Base-by-base conservation (phyloP, 2,888 invertebrate genomes). In the Flabesymbios commensalis region DNA sequence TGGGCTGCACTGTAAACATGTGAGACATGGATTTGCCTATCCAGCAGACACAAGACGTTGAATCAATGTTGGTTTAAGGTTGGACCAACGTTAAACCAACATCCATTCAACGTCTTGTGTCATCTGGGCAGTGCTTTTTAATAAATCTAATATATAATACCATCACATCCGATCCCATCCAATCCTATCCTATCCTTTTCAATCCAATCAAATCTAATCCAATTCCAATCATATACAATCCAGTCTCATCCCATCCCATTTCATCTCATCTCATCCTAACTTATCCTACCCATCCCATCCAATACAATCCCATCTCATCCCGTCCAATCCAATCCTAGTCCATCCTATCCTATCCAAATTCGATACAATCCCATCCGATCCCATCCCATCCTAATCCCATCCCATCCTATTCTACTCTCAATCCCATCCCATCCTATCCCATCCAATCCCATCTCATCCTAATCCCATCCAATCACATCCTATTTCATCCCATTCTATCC, bases 161-260 rank as follows among this genome's bases (percentile, higher is more conserved):
- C 43, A 55, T 55, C 55, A 22, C 43, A 55, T 55, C 55, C 28
- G 22, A 55, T 55, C 55, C 42, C 43, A 55, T 55, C 55, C 14
- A 19, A 55, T 55, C 55, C 42, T 26, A 55, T 55, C 55, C 22
- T 10, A 41, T 55, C 55, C 31, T 45, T 48, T 55, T 42, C n/a
- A 17, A 55, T 48, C 55, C 42, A 42, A 55, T 48, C 55, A 19
- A 39, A 58, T 22, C 5, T n/a, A 26, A 36, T 36, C 36, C 49
- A 29, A 19, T 24, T 28, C 48, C 4, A 19, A 56, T 24, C 47
- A 14, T 28, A 58, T 22, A 22, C 51, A 22, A 51, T 39, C 57
- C 14, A 17, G 24, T 57, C 48, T 10, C 32, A 51, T 31, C 51
- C 36, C 4, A 49, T 28, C 39, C 26, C 42, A 29, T 19, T 31